Evolutionary conservation across 2,113 vertebrate genomes (phyloP), one percentile per base, ranked within the genome.

Genomic region (Turnix velox): DNA sequence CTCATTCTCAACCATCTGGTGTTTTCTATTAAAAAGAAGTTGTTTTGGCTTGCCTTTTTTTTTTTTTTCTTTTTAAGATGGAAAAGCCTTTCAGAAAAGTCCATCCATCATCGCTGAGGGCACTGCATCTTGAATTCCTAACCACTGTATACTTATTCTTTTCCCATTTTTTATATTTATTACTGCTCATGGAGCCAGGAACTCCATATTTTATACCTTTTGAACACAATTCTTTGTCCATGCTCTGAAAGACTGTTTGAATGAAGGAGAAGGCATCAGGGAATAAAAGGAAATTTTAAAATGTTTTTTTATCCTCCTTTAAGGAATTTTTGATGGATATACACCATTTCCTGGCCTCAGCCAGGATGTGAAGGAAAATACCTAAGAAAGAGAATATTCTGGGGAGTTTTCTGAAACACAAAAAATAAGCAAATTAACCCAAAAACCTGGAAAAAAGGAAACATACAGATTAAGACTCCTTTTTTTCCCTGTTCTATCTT

Each of bases 1-100:
- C 61, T 82, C 92, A 97, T 87, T 23, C 61, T 82, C 92, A 97
- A 93, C 58, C 78, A 94, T 79, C 78, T 95, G 92, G 83, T 48
- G 87, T 90, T 49, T 68, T 91, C 69, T 81, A 15, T 88, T 94
- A 81, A 91, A 96, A 92, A 69, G 40, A 30, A 63, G 35, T 10
- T 76, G 4, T 4, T 54, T n/a, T n/a, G n/a, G n/a, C n/a, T n/a
- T n/a, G n/a, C n/a, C n/a, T n/a, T n/a, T n/a, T n/a, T n/a, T n/a
- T n/a, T n/a, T n/a, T n/a, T n/a, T n/a, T 87, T 62, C 82, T 46
- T 87, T 92, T 87, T 63, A 35, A 95, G 37, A 90, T 71, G 79
- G 49, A 95, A 96, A 94, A 87, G n/a, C 22, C 37, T 93, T 87
- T 76, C 62, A 84, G 52, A 86, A 91, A 95, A 87, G 17, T 58